Evolutionary conservation across 1,140 invertebrate species (phyloP).

Genomic region (Drosophila watanabei): DNA sequence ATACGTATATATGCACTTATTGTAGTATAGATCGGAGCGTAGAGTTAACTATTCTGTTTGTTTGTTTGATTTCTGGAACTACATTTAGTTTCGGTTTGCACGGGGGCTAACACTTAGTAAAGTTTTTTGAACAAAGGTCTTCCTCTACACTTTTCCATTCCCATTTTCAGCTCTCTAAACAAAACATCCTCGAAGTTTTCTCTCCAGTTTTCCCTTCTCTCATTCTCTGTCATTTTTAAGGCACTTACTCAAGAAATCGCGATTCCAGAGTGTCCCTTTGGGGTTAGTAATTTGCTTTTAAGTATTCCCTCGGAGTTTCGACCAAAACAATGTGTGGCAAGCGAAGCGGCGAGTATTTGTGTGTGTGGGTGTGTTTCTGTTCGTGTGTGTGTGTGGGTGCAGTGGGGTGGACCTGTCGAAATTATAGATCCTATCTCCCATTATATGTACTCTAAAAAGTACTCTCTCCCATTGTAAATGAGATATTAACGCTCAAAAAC

Average conservation of each 20-base stretch:
- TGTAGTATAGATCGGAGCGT: conserved; percentile 74
- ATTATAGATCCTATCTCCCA: neutral
- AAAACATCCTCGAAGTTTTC: neutral
- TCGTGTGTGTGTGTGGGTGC: conserved; percentile 30
- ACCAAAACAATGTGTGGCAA: conserved; percentile 51
- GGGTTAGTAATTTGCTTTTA: conserved; percentile 46
- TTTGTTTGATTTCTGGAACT: conserved; percentile 67
- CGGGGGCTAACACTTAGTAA: conserved; percentile 51
- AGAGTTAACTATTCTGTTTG: conserved; percentile 74
- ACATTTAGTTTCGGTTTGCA: conserved; percentile 50
- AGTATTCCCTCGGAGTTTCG: conserved; percentile 36
- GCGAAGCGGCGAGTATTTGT: conserved; percentile 39
- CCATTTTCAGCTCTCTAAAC: neutral
- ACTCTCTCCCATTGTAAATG: neutral
- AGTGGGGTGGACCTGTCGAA: conserved; percentile 26
- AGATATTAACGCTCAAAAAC: too few relatives aligned
- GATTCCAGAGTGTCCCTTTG: conserved; percentile 70
- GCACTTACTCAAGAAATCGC: conserved; percentile 78
- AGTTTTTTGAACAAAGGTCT: conserved; percentile 49
- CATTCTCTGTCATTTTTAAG: conserved; percentile 54
- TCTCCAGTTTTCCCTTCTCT: conserved; percentile 3
- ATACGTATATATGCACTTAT: conserved; percentile 51
- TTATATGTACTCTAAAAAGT: neutral
- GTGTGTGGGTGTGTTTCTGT: conserved; percentile 24
- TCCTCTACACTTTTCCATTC: conserved; percentile 2